Evolutionary conservation across 1,140 invertebrate species (phyloP).

Genomic region (Leguminivora glycinivorella): DNA sequence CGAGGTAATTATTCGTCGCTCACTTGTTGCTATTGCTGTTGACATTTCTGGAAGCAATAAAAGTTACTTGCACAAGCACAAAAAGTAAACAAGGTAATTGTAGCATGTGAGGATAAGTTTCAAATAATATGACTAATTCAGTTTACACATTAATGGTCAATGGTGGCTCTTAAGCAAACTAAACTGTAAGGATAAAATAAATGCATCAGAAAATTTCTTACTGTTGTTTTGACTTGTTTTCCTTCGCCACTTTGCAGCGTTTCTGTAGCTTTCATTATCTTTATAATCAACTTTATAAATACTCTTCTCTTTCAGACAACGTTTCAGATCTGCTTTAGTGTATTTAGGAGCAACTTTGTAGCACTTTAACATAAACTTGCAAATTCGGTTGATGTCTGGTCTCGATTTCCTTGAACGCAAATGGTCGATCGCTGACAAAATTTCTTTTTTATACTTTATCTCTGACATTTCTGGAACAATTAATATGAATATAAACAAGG

Average conservation of each 20-base stretch:
- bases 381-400: constrained; percentile 90
- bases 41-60: constrained; percentile 58
- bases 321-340: constrained; percentile 86
- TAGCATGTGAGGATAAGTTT: too few species aligned
- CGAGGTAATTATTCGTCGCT: constrained; percentile 80
- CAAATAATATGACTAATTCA: too few species aligned
- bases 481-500: neutral
- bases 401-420: constrained; percentile 89
- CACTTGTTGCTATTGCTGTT: constrained; percentile 57
- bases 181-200: too few species aligned
- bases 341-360: constrained; percentile 85
- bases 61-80: neutral
- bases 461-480: constrained; percentile 72
- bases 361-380: constrained; percentile 87
- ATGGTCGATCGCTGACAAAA: constrained; percentile 92
- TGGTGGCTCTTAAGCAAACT: too few species aligned
- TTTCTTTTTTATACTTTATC: constrained; percentile 84
- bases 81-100: neutral
- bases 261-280: constrained; percentile 90
- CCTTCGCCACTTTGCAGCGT: constrained; percentile 86
- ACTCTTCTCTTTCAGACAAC: constrained; percentile 86
- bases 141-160: too few species aligned
- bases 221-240: constrained; percentile 62
- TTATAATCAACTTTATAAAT: constrained; percentile 93
- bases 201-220: constrained; percentile 42